Evolutionary conservation across 2,888 invertebrate species (phyloP).

Genomic region (Melanotus villosus): DNA sequence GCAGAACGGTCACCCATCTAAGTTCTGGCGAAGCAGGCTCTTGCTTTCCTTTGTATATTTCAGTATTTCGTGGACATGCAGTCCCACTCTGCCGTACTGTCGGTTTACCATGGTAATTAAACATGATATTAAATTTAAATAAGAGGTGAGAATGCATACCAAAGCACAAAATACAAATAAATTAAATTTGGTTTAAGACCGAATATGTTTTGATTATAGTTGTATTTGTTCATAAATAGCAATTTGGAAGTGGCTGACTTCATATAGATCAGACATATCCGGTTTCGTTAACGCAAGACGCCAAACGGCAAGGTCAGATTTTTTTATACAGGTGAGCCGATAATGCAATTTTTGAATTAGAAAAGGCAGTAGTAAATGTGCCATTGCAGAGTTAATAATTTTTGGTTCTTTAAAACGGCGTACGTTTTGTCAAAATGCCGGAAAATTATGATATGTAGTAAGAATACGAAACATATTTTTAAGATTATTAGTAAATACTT

Average conservation of each 20-base stretch:
- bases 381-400: slow-evolving; percentile 2
- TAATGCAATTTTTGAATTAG: slow-evolving; percentile 39
- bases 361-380: slow-evolving; percentile 33
- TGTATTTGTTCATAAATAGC: neutral
- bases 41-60: too few relatives aligned
- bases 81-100: too few relatives aligned
- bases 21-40: too few relatives aligned
- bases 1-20: too few relatives aligned
- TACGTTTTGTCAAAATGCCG: slow-evolving; percentile 45
- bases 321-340: slow-evolving; percentile 44
- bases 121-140: too few relatives aligned
- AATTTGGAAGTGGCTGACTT: slow-evolving; percentile 25
- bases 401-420: neutral
- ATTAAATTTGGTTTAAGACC: too few relatives aligned
- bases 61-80: too few relatives aligned
- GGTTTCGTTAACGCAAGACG: slow-evolving; percentile 44
- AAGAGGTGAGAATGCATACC: too few relatives aligned
- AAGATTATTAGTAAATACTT: too few relatives aligned
- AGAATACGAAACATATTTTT: slow-evolving; percentile 41
- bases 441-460: slow-evolving; percentile 52
- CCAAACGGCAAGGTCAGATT: slow-evolving; percentile 41
- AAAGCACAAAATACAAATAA: too few relatives aligned
- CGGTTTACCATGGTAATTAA: too few relatives aligned
- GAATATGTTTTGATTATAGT: neutral
- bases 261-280: slow-evolving; percentile 38